Evolutionary conservation across 2,797 vertebrate genomes (phyloP), one percentile per base, ranked within the genome.

Genomic region (Esox masquinongy): DNA sequence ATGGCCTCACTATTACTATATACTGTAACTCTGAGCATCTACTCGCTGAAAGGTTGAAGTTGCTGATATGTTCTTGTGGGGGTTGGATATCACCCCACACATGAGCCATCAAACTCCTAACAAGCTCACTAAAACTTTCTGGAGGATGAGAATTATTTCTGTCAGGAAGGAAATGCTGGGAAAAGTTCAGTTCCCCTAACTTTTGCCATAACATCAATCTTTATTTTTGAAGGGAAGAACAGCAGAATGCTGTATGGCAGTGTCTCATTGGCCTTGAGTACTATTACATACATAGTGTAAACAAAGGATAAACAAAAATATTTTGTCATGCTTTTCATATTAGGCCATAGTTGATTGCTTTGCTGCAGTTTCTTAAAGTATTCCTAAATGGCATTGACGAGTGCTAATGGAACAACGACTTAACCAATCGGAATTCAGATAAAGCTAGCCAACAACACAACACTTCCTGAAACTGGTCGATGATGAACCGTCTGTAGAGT

Each of bases 371-470:
- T 31, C 61, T 12, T 59, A 43, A 31, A 50, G 22, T 17, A 49
- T 19, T 22, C 34, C 17, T 66, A 74, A 61, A 36, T 74, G 64
- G 49, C 64, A 74, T 49, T 69, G 72, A 72, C 74, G 68, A 71
- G 39, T 36, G 64, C 71, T 24, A 56, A 77, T 63, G n/a, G 36
- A 72, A 50, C 73, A 79, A 77, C 77, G 72, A 79, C 31, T 77
- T 51, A 79, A 64, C 74, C 53, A 71, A 78, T 82, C 79, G 77
- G 16, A 74, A 72, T 67, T 49, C 56, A 59, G 59, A 64, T 43
- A 70, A 53, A 50, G 61, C 22, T 43, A 39, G 53, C 53, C 53
- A 7, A 56, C 53, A 3, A 56, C 53, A 22, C 53, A 59, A 74
- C 47, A 47, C 53, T n/a, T 56, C 43, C 47, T 43, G 26, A 49